A percentile compares a stretch with the other conserved stretches of the same genome.
Conservation (phyloP, 2,797 vertebrate species). For the Triplophysa yarkandensis region DNA sequence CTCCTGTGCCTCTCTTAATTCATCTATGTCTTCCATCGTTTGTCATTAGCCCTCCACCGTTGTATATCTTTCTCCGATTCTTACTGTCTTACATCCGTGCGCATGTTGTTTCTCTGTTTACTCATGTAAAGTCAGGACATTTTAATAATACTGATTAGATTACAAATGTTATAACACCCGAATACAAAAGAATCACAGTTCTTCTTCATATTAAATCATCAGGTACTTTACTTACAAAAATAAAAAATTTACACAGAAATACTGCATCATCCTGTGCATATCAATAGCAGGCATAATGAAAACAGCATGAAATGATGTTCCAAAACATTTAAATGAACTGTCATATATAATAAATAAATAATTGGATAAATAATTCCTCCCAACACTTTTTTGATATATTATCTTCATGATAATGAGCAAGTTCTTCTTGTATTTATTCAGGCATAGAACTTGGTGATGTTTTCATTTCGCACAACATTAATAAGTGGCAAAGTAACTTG, state of each 20-base stretch:
- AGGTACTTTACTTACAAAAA: not conserved
- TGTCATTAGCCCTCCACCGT: constrained; percentile 23
- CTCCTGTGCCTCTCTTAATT: constrained; percentile 19
- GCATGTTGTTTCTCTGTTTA: constrained; percentile 11
- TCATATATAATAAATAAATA: not conserved
- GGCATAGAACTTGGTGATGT: not conserved
- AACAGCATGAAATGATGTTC: not conserved
- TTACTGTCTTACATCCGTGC: constrained; percentile 9
- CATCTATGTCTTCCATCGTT: constrained; percentile 15
- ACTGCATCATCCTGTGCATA: not conserved
- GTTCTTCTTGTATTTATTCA: constrained; percentile 1
- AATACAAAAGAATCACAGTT: not conserved
- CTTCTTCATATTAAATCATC: not conserved
- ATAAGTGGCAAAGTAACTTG: constrained; percentile 1
- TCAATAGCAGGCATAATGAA: not conserved
- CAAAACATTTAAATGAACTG: not conserved
- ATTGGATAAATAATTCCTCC: not conserved
- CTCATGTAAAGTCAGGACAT: constrained; percentile 1
- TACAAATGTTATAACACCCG: not conserved
- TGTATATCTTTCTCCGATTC: constrained; percentile 28
- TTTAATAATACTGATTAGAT: not conserved
- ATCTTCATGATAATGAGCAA: not conserved
- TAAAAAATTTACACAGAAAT: not conserved
- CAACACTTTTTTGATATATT: not conserved
- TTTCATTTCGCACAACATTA: constrained; percentile 10